Evolutionary conservation across 2,888 invertebrate genomes (phyloP).

Genomic region (Monopis laevigella): DNA sequence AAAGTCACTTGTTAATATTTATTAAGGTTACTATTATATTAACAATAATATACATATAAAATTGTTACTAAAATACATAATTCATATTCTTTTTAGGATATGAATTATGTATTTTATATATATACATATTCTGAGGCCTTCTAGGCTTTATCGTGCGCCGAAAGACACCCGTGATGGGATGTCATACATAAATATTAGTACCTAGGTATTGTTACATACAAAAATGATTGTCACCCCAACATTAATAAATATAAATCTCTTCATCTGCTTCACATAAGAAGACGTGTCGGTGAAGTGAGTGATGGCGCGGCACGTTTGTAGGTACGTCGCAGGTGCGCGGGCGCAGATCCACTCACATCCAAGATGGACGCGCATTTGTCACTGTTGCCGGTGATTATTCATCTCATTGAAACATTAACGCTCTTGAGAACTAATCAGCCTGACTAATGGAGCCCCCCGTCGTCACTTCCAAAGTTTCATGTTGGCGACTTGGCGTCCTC

Average conservation of each 20-base stretch:
- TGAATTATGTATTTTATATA: too few species aligned
- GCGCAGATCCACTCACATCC: constrained; percentile 29
- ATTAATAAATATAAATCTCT: constrained; percentile 62
- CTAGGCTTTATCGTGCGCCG: too few species aligned
- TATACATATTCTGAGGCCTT: too few species aligned
- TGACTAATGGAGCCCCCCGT: constrained; percentile 67
- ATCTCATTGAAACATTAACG: constrained; percentile 66
- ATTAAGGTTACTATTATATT: too few species aligned
- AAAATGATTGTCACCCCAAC: constrained; percentile 34
- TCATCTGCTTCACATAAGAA: constrained; percentile 50
- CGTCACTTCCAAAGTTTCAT: constrained; percentile 62
- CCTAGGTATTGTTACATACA: neutral
- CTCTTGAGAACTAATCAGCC: constrained; percentile 60
- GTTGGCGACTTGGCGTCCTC: too few species aligned
- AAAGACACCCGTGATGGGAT: neutral
- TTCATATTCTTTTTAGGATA: too few species aligned
- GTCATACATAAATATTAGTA: neutral
- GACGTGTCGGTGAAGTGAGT: constrained; percentile 48
- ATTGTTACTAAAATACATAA: too few species aligned
- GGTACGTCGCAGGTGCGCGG: constrained; percentile 43
- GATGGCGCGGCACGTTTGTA: constrained; percentile 38
- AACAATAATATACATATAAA: too few species aligned
- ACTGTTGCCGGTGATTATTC: constrained; percentile 63
- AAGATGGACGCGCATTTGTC: constrained; percentile 51
- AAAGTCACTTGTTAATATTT: too few species aligned